Evolutionary conservation across 2,797 vertebrate genomes (phyloP).

Genomic region (Rhynchonycteris naso): DNA sequence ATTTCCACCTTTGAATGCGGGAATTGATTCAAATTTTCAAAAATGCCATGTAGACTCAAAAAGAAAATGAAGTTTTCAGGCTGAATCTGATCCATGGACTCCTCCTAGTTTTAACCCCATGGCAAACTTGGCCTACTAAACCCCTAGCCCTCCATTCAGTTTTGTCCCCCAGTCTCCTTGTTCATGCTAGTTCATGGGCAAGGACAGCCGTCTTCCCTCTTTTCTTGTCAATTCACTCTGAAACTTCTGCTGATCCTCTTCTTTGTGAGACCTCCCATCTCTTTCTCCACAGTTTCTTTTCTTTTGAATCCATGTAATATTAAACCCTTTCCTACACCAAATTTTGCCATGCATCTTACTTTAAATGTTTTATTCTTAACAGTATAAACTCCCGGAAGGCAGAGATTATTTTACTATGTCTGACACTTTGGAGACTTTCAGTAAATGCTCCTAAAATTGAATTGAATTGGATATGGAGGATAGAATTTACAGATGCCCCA

Average conservation of each 20-base stretch:
- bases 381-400: not conserved
- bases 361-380: slow-evolving; percentile 30
- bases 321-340: not conserved
- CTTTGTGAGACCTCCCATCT: not conserved
- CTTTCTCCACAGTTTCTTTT: not conserved
- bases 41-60: not conserved
- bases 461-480: not conserved
- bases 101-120: not conserved
- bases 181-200: not conserved
- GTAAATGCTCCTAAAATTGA: slow-evolving; percentile 12
- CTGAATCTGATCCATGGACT: not conserved
- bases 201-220: not conserved
- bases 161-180: not conserved
- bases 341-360: not conserved
- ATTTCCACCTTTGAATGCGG: not conserved
- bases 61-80: not conserved
- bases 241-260: not conserved
- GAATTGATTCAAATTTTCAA: not conserved
- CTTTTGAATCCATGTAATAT: not conserved
- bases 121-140: not conserved
- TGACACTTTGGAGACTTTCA: not conserved
- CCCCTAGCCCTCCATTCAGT: not conserved
- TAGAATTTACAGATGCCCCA: slow-evolving; percentile 57
- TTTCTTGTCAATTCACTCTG: not conserved
- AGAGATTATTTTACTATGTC: slow-evolving; percentile 4